These are phyloP conservation scores for Drosophila sp. DNA, from an alignment of 1,140 invertebrate genomes.

Conservation along the genomic window DNA sequence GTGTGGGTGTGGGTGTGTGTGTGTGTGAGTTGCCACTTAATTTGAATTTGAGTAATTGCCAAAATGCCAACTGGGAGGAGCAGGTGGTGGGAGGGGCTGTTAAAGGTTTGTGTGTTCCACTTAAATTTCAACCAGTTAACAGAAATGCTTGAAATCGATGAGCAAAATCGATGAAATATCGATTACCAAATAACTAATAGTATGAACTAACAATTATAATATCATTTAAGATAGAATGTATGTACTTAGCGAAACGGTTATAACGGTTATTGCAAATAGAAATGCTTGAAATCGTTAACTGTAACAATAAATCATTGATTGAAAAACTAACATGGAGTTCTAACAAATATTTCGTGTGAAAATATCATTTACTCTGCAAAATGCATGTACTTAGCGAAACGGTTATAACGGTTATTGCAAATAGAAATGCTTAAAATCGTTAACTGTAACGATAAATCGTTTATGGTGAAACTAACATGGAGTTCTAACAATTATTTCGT, in stretches of 20 bases:
- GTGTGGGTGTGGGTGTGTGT: conserved; percentile 32
- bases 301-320: background rate
- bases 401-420: background rate
- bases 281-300: too few species aligned
- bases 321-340: too few species aligned
- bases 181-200: too few species aligned
- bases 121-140: background rate
- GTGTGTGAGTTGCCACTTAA: conserved; percentile 67
- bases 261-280: background rate
- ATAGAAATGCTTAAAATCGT: too few species aligned
- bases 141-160: background rate
- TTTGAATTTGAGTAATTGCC: conserved; percentile 81
- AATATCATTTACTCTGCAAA: too few species aligned
- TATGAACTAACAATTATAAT: too few species aligned
- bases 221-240: too few species aligned
- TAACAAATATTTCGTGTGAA: too few species aligned
- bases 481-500: too few species aligned
- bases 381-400: background rate
- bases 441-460: too few species aligned
- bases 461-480: background rate
- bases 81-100: too few species aligned
- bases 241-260: background rate
- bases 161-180: background rate
- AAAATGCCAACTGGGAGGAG: conserved; percentile 26
- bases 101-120: background rate